phyloP scores from a whole-genome alignment of 2,888 invertebrate genomes.

The Pinctada fucata region DNA sequence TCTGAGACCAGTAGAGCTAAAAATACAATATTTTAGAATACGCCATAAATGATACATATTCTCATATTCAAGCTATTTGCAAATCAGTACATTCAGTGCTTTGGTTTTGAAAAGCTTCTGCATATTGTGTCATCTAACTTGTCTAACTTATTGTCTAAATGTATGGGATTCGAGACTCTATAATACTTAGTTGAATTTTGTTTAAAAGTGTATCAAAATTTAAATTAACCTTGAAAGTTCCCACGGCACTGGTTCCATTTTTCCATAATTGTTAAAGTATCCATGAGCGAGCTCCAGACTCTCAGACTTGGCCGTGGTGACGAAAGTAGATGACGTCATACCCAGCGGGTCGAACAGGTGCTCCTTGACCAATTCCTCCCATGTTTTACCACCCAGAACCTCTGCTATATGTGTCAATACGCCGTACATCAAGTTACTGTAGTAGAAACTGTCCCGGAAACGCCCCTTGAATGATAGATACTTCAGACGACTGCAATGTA shows the following conservation, averaged over 20 bases:
- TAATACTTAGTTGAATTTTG: no score
- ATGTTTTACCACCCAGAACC: constrained; percentile 56
- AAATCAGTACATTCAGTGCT: no score
- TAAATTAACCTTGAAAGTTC: constrained; percentile 48
- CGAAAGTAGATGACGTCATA: constrained; percentile 70
- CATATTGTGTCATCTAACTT: no score
- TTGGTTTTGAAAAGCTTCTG: no score
- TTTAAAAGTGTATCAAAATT: no score
- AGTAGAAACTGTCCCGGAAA: constrained; percentile 67
- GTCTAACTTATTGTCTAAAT: no score
- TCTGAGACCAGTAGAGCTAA: no score
- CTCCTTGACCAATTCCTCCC: constrained; percentile 68
- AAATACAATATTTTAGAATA: no score
- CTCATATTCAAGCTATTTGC: no score
- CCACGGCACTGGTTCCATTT: constrained; percentile 46
- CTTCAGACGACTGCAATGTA: constrained; percentile 50
- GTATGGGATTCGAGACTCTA: no score
- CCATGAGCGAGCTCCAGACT: constrained; percentile 59
- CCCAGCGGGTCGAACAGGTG: constrained; percentile 66
- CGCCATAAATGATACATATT: no score
- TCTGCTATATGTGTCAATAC: constrained; percentile 67
- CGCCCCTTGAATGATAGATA: constrained; percentile 47
- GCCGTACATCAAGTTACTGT: constrained; percentile 73
- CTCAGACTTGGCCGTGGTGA: constrained; percentile 53
- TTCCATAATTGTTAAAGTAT: constrained; percentile 52